A percentile compares a stretch with the other conserved stretches of the same genome.
phyloP scores from a whole-genome alignment of 1,140 invertebrate genomes.

The Drosophila sp. region DNA sequence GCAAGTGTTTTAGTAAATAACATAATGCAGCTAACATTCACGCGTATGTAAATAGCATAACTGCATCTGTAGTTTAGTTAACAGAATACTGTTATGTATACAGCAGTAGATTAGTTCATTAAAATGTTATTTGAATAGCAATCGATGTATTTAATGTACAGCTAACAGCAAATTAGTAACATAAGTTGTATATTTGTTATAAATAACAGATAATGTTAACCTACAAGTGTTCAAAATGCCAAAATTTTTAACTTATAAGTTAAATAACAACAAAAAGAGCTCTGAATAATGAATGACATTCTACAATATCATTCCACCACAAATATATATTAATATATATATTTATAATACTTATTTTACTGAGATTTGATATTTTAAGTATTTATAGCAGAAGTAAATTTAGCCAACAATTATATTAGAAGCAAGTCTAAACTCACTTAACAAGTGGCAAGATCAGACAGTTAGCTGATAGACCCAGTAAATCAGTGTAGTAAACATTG shows the following conservation, averaged over 20 bases:
- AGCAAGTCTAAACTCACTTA: background rate
- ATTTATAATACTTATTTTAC: too few relatives aligned
- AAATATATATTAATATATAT: too few relatives aligned
- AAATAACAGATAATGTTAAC: background rate
- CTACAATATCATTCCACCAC: too few relatives aligned
- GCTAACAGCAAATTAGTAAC: background rate
- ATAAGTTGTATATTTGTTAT: background rate
- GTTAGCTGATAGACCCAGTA: background rate
- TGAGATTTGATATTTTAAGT: too few relatives aligned
- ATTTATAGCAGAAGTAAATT: too few relatives aligned
- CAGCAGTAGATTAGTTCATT: too few relatives aligned
- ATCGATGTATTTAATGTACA: too few relatives aligned
- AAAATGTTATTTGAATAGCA: too few relatives aligned
- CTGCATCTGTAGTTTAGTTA: too few relatives aligned
- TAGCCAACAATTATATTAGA: too few relatives aligned
- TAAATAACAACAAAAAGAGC: constrained; percentile 47
- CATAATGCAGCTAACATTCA: background rate
- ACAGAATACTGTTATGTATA: too few relatives aligned
- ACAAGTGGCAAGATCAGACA: background rate
- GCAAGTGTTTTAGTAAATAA: constrained; percentile 14
- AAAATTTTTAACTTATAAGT: constrained; percentile 7
- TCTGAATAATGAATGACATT: constrained; percentile 26
- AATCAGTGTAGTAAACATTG: background rate
- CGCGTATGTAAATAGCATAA: too few relatives aligned
- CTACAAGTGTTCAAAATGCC: constrained; percentile 7